Evolutionary conservation across 2,797 vertebrate species (phyloP).

Genomic region (Scolopax bukidnonensis): DNA sequence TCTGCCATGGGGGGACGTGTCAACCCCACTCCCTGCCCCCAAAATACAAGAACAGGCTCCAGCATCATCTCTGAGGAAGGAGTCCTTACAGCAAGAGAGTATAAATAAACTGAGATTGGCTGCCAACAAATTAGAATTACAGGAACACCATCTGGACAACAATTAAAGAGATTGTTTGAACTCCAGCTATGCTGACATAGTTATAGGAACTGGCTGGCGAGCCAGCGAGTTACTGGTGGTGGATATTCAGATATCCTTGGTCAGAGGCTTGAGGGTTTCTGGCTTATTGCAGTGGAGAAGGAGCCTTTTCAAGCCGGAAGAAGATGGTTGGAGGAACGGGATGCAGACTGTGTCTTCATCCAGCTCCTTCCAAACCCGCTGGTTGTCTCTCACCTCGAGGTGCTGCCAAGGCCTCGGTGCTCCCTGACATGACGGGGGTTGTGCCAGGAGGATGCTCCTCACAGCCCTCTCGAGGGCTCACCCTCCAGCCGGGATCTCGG

Average conservation of each 20-base stretch:
- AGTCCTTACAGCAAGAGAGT: neutral
- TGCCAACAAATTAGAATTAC: conserved; percentile 32
- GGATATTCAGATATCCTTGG: neutral
- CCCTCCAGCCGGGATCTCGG: accelerated
- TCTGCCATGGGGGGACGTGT: neutral
- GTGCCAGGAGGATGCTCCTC: accelerated
- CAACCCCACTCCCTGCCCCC: neutral
- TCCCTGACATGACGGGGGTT: neutral
- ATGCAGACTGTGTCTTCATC: neutral
- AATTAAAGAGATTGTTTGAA: conserved; percentile 27
- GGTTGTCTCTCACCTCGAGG: neutral
- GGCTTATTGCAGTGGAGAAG: neutral
- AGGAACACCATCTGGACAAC: conserved; percentile 44
- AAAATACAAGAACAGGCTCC: neutral
- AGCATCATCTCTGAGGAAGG: neutral
- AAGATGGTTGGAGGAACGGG: neutral
- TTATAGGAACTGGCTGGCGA: neutral
- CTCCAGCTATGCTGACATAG: conserved; percentile 6
- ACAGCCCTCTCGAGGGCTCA: accelerated
- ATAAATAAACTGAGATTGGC: neutral
- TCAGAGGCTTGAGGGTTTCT: neutral
- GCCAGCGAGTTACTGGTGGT: neutral
- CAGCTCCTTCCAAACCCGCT: neutral
- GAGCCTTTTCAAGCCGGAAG: neutral
- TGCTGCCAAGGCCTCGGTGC: neutral